A percentile compares a stretch with the other conserved stretches of the same genome.
Conservation (phyloP, 2,113 vertebrate genomes). For the Oryzias curvinotus region DNA sequence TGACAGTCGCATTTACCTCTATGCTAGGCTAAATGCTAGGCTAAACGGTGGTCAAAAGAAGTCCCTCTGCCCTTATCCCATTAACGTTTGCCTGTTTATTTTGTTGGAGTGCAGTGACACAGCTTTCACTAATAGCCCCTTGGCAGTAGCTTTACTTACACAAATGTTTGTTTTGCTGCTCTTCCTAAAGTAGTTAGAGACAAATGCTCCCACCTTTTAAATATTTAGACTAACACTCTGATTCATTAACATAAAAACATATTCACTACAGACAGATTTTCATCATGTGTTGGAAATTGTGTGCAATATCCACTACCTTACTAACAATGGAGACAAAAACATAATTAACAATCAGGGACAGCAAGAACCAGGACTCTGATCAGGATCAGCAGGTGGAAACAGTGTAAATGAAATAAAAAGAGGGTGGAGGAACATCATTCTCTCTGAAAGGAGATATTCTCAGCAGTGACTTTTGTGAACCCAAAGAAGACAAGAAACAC, state of each 20-base stretch:
- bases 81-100: constrained; percentile 57
- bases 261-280: constrained; percentile 35
- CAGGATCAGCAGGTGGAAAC: too few relatives aligned
- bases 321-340: constrained; percentile 42
- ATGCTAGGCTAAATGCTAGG: constrained; percentile 62
- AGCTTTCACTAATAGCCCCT: constrained; percentile 30
- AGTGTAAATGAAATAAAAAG: too few relatives aligned
- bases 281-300: constrained; percentile 34
- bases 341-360: constrained; percentile 28
- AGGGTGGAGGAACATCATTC: too few relatives aligned
- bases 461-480: too few relatives aligned
- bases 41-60: constrained; percentile 58
- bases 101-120: constrained; percentile 40
- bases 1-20: constrained; percentile 66
- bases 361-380: too few relatives aligned
- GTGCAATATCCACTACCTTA: constrained; percentile 44
- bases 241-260: constrained; percentile 52
- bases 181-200: constrained; percentile 23
- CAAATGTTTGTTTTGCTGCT: constrained; percentile 18
- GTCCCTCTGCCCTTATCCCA: constrained; percentile 42
- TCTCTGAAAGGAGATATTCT: too few relatives aligned
- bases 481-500: background rate
- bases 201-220: constrained; percentile 32
- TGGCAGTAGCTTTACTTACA: constrained; percentile 20
- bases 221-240: constrained; percentile 23